These are phyloP conservation scores for Virgularia gustaviana DNA, from an alignment of 92 coral and sea anemone species.

Conservation along the genomic window DNA sequence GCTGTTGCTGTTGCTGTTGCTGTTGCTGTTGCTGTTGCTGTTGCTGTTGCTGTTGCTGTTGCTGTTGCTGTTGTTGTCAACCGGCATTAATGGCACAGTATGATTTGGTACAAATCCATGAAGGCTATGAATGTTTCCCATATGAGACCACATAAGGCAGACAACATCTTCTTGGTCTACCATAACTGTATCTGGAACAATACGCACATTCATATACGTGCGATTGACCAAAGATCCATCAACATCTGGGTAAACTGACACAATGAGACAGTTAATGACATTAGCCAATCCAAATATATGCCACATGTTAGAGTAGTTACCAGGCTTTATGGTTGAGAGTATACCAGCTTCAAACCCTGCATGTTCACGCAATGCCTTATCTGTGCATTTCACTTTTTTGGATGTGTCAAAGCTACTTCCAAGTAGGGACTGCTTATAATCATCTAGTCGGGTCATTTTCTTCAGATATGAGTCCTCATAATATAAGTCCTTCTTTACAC, in stretches of 20 bases:
- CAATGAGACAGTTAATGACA: slow-evolving; percentile 51
- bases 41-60: too few relatives aligned
- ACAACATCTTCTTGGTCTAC: too few relatives aligned
- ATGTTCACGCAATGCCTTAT: slow-evolving; percentile 38
- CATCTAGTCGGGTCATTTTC: slow-evolving; percentile 53
- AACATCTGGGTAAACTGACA: slow-evolving; percentile 43
- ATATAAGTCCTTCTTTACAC: slow-evolving; percentile 52
- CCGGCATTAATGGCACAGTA: too few relatives aligned
- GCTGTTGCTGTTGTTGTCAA: too few relatives aligned
- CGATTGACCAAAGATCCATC: slow-evolving; percentile 51
- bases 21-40: too few relatives aligned
- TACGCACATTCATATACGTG: slow-evolving; percentile 35
- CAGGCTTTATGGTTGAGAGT: slow-evolving; percentile 52
- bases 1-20: too few relatives aligned
- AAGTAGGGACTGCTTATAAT: slow-evolving; percentile 27
- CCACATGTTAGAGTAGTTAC: slow-evolving; percentile 61
- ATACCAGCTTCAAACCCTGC: slow-evolving; percentile 55
- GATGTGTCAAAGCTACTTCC: slow-evolving; percentile 62
- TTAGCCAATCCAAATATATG: slow-evolving; percentile 58
- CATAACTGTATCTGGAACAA: too few relatives aligned
- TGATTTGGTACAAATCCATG: too few relatives aligned
- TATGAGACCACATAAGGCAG: too few relatives aligned
- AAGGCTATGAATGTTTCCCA: slow-evolving; percentile 40
- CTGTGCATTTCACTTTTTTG: slow-evolving; percentile 24
- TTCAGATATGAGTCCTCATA: slow-evolving; percentile 43